Conservation (phyloP, 2,888 invertebrate species). For the Deilephila elpenor region DNA sequence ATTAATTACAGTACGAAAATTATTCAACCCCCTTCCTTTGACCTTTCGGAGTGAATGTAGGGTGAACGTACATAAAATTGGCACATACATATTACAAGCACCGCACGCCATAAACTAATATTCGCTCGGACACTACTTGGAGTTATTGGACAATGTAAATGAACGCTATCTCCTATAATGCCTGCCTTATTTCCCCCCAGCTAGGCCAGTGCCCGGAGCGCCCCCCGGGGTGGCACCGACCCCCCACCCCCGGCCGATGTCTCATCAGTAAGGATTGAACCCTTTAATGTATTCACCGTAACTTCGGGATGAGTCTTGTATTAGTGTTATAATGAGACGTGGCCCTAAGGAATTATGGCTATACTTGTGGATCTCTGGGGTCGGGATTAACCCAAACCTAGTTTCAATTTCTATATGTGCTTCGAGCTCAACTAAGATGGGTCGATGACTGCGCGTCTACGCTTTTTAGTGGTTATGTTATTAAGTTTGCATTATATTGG, state of each 20-base stretch:
- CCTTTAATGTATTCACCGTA: conserved; percentile 85
- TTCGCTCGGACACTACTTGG: conserved; percentile 84
- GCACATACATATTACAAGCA: conserved; percentile 53
- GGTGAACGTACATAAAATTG: conserved; percentile 47
- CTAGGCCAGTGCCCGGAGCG: conserved; percentile 74
- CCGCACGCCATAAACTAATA: conserved; percentile 81
- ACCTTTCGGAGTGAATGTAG: conserved; percentile 46
- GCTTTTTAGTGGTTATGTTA: conserved; percentile 10
- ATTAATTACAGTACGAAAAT: conserved; percentile 74
- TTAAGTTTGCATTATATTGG: neutral
- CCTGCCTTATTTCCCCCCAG: conserved; percentile 79
- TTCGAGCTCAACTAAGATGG: conserved; percentile 35
- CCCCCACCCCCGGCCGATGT: conserved; percentile 71
- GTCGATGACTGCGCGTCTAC: neutral
- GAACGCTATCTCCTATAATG: conserved; percentile 85
- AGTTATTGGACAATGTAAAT: conserved; percentile 86
- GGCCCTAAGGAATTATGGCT: conserved; percentile 83
- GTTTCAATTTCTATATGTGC: conserved; percentile 80
- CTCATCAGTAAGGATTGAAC: conserved; percentile 85
- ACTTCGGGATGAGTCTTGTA: conserved; percentile 85
- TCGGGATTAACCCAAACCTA: conserved; percentile 77
- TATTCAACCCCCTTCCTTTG: conserved; percentile 65
- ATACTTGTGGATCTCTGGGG: conserved; percentile 77
- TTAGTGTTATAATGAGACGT: conserved; percentile 85
- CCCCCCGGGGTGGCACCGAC: conserved; percentile 65